These are phyloP conservation scores for Ameiurus melas DNA, from an alignment of 2,113 vertebrate species.

Conservation along the genomic window DNA sequence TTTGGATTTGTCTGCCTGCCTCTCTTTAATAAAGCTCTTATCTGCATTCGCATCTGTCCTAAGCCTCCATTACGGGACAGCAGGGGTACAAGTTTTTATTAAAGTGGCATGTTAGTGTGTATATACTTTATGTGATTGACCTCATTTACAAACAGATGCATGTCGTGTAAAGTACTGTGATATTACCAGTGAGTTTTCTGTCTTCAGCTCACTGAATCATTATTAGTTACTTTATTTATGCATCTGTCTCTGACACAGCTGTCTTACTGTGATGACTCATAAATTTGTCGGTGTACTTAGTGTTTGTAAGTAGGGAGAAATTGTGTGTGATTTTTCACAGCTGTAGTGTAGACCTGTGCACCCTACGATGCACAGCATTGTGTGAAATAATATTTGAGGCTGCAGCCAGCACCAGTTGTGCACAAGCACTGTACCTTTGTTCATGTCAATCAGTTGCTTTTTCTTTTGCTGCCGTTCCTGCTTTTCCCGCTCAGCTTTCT, in stretches of 20 bases:
- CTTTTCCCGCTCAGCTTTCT: constrained; percentile 95
- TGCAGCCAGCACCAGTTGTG: constrained; percentile 46
- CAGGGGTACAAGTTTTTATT: background rate
- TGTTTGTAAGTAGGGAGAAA: constrained; percentile 23
- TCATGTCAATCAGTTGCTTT: constrained; percentile 97
- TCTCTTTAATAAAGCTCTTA: too few relatives aligned
- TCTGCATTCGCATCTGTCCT: too few relatives aligned
- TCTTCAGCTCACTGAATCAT: background rate
- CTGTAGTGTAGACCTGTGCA: constrained; percentile 44
- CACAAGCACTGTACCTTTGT: constrained; percentile 85
- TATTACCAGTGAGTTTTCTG: background rate
- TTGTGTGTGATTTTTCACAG: constrained; percentile 52
- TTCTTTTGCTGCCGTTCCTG: constrained; percentile 94
- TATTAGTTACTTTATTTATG: constrained; percentile 4
- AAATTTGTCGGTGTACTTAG: constrained; percentile 46
- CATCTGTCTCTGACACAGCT: background rate
- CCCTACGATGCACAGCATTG: constrained; percentile 55
- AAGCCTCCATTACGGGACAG: too few relatives aligned
- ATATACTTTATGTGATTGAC: background rate
- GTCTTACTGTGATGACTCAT: background rate
- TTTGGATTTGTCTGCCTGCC: too few relatives aligned
- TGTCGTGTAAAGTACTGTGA: background rate
- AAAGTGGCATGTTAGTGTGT: background rate
- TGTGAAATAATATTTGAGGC: constrained; percentile 57
- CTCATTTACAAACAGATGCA: background rate